phyloP scores from a whole-genome alignment of 1,140 invertebrate species.

The Ericerus pela region DNA sequence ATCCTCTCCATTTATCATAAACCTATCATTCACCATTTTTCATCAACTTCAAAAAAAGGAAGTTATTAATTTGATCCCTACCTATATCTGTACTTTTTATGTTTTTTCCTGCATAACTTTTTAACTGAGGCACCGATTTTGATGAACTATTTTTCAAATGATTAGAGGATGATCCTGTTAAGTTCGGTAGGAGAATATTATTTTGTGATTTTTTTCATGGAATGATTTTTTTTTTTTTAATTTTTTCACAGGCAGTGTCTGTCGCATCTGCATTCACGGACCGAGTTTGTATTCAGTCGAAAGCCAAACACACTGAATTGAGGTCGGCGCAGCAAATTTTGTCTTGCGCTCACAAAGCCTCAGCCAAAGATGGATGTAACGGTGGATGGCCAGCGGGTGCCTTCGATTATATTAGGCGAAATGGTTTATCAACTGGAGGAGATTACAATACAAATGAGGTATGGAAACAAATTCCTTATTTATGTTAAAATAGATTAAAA shows the following conservation, averaged over 20 bases:
- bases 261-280: conserved; percentile 43
- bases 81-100: too few relatives aligned
- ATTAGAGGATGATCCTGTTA: background rate
- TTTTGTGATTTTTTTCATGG: background rate
- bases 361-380: conserved; percentile 8
- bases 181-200: background rate
- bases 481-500: background rate
- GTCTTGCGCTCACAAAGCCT: conserved; percentile 30
- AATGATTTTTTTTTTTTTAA: background rate
- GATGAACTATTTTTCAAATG: background rate
- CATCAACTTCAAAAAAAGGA: too few relatives aligned
- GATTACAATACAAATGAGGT: conserved; percentile 8
- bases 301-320: conserved; percentile 36
- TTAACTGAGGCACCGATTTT: background rate
- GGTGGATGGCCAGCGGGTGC: conserved; percentile 15
- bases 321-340: conserved; percentile 41
- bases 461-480: conserved; percentile 25
- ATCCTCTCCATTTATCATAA: too few relatives aligned
- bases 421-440: conserved; percentile 15
- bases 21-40: too few relatives aligned
- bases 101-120: too few relatives aligned
- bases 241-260: conserved; percentile 27
- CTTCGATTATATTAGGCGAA: background rate
- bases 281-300: conserved; percentile 46
- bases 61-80: too few relatives aligned